These are phyloP conservation scores for Danaus melanippus DNA, from an alignment of 1,140 invertebrate genomes.

Conservation along the genomic window DNA sequence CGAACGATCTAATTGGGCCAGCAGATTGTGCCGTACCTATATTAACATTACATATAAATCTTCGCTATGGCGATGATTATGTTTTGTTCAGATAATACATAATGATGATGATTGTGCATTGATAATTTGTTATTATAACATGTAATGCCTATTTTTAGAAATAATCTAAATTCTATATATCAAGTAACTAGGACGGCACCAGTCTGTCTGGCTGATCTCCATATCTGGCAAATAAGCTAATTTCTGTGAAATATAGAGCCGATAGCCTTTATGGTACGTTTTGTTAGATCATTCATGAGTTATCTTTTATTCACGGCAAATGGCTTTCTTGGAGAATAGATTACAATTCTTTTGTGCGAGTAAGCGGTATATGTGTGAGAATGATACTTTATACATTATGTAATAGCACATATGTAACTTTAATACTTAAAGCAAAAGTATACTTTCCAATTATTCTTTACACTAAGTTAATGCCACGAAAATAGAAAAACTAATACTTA, in stretches of 20 bases:
- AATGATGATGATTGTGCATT: not conserved
- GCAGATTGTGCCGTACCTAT: too few species aligned
- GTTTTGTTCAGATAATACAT: too few species aligned
- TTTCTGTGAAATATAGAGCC: slow-evolving; percentile 53
- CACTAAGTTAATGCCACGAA: too few species aligned
- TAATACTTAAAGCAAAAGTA: too few species aligned
- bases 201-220: slow-evolving; percentile 49
- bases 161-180: slow-evolving; percentile 39
- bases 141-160: slow-evolving; percentile 15
- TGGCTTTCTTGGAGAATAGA: slow-evolving; percentile 17
- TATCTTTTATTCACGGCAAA: slow-evolving; percentile 28
- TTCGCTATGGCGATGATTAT: too few species aligned
- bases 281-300: slow-evolving; percentile 40
- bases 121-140: not conserved
- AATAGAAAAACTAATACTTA: too few species aligned
- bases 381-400: too few species aligned
- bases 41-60: too few species aligned
- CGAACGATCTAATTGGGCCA: too few species aligned
- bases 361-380: too few species aligned
- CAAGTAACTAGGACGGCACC: slow-evolving; percentile 40
- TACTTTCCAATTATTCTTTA: too few species aligned
- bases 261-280: slow-evolving; percentile 39
- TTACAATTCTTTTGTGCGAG: slow-evolving; percentile 17
- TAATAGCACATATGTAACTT: too few species aligned
- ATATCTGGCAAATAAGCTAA: slow-evolving; percentile 63